Percentiles rank a stretch among this genome's conserved stretches.
phyloP scores from a whole-genome alignment of 2,797 vertebrate species.

The Otolemur crassicaudatus region DNA sequence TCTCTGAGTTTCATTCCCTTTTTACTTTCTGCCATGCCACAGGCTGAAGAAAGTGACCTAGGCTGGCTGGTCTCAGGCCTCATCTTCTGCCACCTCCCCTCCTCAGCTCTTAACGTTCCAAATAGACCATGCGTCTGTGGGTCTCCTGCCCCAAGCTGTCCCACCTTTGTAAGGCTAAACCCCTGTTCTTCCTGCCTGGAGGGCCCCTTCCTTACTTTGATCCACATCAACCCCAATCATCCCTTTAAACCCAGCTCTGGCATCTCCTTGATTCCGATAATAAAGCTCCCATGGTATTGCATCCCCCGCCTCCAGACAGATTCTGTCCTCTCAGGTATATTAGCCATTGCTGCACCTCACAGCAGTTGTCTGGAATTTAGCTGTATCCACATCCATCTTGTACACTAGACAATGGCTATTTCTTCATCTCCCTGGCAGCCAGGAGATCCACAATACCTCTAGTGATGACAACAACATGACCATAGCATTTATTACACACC shows the following conservation, averaged over 20 bases:
- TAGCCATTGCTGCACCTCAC: too few species aligned
- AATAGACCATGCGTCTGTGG: not conserved
- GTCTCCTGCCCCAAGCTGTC: too few species aligned
- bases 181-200: not conserved
- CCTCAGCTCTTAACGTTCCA: not conserved
- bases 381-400: not conserved
- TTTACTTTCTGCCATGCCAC: not conserved
- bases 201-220: not conserved
- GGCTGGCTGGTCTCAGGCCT: fast-evolving
- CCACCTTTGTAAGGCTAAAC: fast-evolving
- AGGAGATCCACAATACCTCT: not conserved
- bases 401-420: not conserved
- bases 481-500: too few species aligned
- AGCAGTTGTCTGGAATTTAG: not conserved
- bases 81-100: not conserved
- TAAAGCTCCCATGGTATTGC: not conserved
- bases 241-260: not conserved
- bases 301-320: not conserved
- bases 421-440: not conserved
- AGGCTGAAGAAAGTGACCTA: not conserved
- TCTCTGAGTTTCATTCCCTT: not conserved
- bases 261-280: not conserved
- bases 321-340: not conserved
- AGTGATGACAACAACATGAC: not conserved
- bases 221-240: not conserved